A percentile compares a stretch with the other conserved stretches of the same genome.
Evolutionary conservation across 1,140 invertebrate species (phyloP).

Genomic region (Caenorhabditis tropicalis): DNA sequence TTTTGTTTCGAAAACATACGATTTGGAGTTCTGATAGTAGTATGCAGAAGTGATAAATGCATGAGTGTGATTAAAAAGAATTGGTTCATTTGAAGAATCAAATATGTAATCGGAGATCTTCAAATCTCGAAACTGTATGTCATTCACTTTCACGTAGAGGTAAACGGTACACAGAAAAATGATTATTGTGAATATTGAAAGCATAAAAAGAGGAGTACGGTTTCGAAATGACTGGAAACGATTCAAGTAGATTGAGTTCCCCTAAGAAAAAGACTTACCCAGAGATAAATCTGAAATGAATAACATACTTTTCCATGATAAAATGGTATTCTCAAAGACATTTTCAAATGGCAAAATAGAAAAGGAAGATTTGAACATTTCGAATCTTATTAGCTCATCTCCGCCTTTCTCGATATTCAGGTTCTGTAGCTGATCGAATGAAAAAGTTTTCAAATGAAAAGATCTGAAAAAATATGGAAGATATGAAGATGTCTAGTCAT

Average conservation of each 20-base stretch:
- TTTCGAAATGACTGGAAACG: background rate
- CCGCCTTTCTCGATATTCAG: background rate
- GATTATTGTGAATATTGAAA: background rate
- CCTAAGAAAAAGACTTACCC: no score
- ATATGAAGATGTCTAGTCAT: background rate
- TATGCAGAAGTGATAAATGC: conserved; percentile 8
- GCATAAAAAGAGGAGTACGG: background rate
- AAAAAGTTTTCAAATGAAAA: background rate
- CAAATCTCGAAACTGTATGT: background rate
- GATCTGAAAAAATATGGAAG: background rate
- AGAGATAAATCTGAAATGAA: background rate
- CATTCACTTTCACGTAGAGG: background rate
- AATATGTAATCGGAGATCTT: background rate
- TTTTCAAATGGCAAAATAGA: background rate
- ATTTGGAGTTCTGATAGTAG: background rate
- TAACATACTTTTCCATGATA: background rate
- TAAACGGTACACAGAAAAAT: background rate
- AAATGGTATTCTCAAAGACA: background rate
- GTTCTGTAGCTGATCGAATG: background rate
- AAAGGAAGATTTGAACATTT: background rate
- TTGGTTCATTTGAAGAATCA: background rate
- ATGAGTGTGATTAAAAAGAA: background rate
- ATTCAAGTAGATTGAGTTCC: no score
- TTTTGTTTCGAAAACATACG: background rate
- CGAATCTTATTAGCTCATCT: background rate